A percentile compares a stretch with the other conserved stretches of the same genome.
Evolutionary conservation across 2,797 vertebrate species (phyloP).

Genomic region (Microchirus variegatus): DNA sequence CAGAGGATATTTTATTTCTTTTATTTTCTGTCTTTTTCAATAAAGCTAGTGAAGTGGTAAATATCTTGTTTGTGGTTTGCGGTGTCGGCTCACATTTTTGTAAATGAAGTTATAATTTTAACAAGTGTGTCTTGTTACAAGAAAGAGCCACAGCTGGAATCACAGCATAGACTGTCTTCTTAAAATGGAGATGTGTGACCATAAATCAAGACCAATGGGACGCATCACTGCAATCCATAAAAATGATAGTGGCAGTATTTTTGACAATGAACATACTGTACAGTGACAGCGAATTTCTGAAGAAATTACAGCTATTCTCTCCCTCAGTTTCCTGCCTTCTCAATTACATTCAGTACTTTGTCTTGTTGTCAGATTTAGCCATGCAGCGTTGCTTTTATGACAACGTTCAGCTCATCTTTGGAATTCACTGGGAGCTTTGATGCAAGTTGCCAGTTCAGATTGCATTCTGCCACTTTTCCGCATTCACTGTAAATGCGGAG

Average conservation of each 20-base stretch:
- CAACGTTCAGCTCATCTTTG: constrained; percentile 70
- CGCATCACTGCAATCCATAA: constrained; percentile 38
- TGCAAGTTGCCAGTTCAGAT: constrained; percentile 76
- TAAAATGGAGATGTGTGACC: constrained; percentile 20
- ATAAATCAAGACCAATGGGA: constrained; percentile 34
- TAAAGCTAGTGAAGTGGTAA: constrained; percentile 10
- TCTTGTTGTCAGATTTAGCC: constrained; percentile 76
- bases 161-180: constrained; percentile 5
- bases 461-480: constrained; percentile 72
- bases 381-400: constrained; percentile 75
- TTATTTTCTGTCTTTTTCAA: constrained; percentile 7
- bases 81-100: constrained; percentile 11
- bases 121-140: not conserved
- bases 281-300: constrained; percentile 43
- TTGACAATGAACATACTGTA: constrained; percentile 61
- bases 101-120: constrained; percentile 4
- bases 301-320: constrained; percentile 53
- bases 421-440: constrained; percentile 74
- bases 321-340: constrained; percentile 63
- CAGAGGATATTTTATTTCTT: not conserved
- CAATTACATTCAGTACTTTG: constrained; percentile 67
- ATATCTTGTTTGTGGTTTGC: constrained; percentile 1
- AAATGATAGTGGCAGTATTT: constrained; percentile 35
- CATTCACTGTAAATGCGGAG: constrained; percentile 39
- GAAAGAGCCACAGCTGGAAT: constrained; percentile 13